A percentile compares a stretch with the other conserved stretches of the same genome.
These are phyloP conservation scores for Apogon hyalosoma DNA, from an alignment of 2,797 vertebrate species.

Conservation along the genomic window DNA sequence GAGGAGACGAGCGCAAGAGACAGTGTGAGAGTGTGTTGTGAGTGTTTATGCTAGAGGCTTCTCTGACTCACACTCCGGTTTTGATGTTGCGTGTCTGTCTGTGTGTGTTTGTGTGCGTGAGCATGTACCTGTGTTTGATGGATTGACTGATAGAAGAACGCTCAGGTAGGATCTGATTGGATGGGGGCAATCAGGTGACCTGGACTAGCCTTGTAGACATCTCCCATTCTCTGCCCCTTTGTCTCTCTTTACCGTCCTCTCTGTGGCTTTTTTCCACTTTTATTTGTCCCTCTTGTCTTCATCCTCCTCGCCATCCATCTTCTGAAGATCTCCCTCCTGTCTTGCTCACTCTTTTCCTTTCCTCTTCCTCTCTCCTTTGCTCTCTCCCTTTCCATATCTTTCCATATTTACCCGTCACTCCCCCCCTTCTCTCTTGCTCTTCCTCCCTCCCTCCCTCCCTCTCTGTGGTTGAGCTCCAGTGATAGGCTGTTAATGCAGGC, in stretches of 20 bases:
- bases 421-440: slow-evolving; percentile 27
- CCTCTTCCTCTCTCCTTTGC: slow-evolving; percentile 41
- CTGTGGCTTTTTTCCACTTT: slow-evolving; percentile 31
- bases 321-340: slow-evolving; percentile 47
- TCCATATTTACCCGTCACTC: slow-evolving; percentile 74
- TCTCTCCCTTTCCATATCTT: slow-evolving; percentile 67
- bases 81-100: slow-evolving; percentile 57
- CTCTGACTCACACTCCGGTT: slow-evolving; percentile 63
- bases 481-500: slow-evolving; percentile 82
- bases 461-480: slow-evolving; percentile 74
- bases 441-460: slow-evolving; percentile 30
- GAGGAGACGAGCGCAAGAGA: slow-evolving; percentile 46
- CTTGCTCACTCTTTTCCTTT: slow-evolving; percentile 48
- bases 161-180: slow-evolving; percentile 52
- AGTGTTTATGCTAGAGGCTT: slow-evolving; percentile 75
- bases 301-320: slow-evolving; percentile 46
- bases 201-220: slow-evolving; percentile 44
- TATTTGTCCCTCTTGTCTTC: slow-evolving; percentile 38
- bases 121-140: slow-evolving; percentile 50
- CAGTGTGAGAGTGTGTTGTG: slow-evolving; percentile 28
- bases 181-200: slow-evolving; percentile 62
- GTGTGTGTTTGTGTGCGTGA: slow-evolving; percentile 16
- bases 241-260: slow-evolving; percentile 20
- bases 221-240: slow-evolving; percentile 26
- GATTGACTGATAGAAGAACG: slow-evolving; percentile 48